A percentile compares a stretch with the other conserved stretches of the same genome.
Evolutionary conservation across 2,113 vertebrate genomes (phyloP).

Genomic region (Phoenicopterus ruber): DNA sequence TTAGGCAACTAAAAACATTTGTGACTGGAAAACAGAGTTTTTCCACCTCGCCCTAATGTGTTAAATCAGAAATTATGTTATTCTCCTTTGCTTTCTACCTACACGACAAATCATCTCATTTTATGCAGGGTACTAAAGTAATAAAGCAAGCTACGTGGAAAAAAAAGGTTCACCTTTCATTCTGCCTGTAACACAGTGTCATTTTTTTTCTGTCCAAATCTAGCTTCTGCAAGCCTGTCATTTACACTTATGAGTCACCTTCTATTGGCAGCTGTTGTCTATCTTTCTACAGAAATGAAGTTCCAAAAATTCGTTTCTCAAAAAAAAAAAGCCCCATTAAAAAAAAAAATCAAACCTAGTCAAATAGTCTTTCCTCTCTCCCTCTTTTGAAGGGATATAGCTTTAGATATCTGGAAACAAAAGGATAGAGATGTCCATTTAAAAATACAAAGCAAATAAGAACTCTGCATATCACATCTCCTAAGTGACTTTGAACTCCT

Average conservation of each 20-base stretch:
- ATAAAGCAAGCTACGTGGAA: neutral
- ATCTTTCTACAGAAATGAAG: neutral
- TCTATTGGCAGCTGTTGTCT: neutral
- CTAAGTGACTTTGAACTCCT: neutral
- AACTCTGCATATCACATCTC: neutral
- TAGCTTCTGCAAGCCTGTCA: neutral
- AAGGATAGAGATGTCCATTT: neutral
- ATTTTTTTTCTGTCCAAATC: neutral
- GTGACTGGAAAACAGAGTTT: neutral
- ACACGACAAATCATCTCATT: neutral
- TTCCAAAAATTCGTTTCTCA: neutral
- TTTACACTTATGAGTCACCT: slow-evolving; percentile 10
- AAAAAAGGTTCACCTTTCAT: neutral
- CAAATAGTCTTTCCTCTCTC: neutral
- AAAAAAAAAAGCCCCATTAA: neutral
- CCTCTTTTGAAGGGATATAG: neutral
- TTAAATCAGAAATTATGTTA: neutral
- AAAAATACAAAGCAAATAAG: neutral
- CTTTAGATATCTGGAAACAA: neutral
- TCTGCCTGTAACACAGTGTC: accelerated
- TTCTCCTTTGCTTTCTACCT: neutral
- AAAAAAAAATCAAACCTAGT: neutral
- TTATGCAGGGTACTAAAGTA: neutral
- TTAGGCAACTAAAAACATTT: neutral
- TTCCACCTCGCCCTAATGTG: neutral